A percentile compares a stretch with the other conserved stretches of the same genome.
These are phyloP conservation scores for Philaenus spumarius DNA, from an alignment of 1,140 invertebrate species.

Conservation along the genomic window DNA sequence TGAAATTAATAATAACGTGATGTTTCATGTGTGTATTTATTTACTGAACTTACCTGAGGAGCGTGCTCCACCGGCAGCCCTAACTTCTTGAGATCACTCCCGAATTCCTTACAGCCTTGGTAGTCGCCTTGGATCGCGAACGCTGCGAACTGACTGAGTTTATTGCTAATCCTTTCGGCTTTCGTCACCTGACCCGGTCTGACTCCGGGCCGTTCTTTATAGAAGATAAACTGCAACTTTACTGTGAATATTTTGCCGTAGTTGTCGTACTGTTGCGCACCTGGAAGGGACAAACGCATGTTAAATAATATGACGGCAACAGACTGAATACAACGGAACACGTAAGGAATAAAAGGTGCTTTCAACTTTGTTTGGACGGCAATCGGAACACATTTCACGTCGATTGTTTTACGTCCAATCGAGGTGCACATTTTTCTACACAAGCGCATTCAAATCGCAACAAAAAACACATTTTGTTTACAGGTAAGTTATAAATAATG, in stretches of 20 bases:
- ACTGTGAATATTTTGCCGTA: conserved; percentile 99
- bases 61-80: conserved; percentile 96
- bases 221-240: conserved; percentile 97
- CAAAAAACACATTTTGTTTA: too few species aligned
- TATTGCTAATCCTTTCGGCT: conserved; percentile 82
- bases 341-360: too few species aligned
- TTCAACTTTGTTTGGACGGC: too few species aligned
- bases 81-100: conserved; percentile 84
- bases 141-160: conserved; percentile 87
- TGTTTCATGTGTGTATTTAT: too few species aligned
- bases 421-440: too few species aligned
- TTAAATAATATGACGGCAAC: too few species aligned
- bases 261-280: conserved; percentile 96
- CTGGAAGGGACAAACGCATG: conserved; percentile 38
- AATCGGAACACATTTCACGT: too few species aligned
- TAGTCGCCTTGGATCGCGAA: conserved; percentile 92
- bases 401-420: too few species aligned
- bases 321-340: too few species aligned
- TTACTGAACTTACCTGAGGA: conserved; percentile 57
- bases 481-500: too few species aligned
- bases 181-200: conserved; percentile 93
- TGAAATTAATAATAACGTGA: too few species aligned
- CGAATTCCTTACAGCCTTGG: conserved; percentile 86
- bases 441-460: too few species aligned
- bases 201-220: conserved; percentile 95